These are phyloP conservation scores for Meloidogyne floridensis DNA, from an alignment of 1,140 invertebrate genomes.

Conservation along the genomic window DNA sequence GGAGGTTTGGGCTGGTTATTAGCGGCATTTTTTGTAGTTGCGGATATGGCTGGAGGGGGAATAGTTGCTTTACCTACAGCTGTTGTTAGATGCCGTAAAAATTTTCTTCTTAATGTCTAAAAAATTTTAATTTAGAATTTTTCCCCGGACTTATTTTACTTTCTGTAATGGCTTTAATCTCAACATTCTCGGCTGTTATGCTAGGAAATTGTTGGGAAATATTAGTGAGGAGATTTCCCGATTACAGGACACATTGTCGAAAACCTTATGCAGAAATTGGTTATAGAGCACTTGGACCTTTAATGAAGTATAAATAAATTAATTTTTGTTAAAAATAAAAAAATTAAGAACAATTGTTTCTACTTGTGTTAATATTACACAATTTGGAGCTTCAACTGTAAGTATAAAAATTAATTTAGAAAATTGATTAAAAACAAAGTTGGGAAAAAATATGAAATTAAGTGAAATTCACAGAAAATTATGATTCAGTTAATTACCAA, in stretches of 20 bases:
- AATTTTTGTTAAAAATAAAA: not conserved
- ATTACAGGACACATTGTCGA: slow-evolving; percentile 50
- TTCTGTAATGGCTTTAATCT: slow-evolving; percentile 35
- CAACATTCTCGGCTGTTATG: slow-evolving; percentile 40
- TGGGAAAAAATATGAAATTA: too few relatives aligned
- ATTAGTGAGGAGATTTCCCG: slow-evolving; percentile 34
- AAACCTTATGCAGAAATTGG: slow-evolving; percentile 56
- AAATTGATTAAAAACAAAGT: not conserved
- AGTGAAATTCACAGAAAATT: too few relatives aligned
- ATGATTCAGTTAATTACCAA: too few relatives aligned
- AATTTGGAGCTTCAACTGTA: slow-evolving; percentile 75
- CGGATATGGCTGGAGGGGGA: slow-evolving; percentile 46
- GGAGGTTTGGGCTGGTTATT: slow-evolving; percentile 41
- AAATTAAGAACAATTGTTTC: slow-evolving; percentile 68
- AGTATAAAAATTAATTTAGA: not conserved
- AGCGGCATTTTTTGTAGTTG: slow-evolving; percentile 45
- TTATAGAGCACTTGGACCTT: slow-evolving; percentile 37
- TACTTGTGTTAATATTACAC: slow-evolving; percentile 71
- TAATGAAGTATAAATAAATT: slow-evolving; percentile 31
- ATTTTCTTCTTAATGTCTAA: too few relatives aligned
- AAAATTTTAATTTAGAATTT: slow-evolving; percentile 34
- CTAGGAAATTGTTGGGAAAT: slow-evolving; percentile 48
- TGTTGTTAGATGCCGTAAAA: slow-evolving; percentile 38
- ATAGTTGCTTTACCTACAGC: slow-evolving; percentile 49
- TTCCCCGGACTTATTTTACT: slow-evolving; percentile 43